Conservation (phyloP, 2,888 invertebrate genomes). For the Leptinotarsa rubiginosa region DNA sequence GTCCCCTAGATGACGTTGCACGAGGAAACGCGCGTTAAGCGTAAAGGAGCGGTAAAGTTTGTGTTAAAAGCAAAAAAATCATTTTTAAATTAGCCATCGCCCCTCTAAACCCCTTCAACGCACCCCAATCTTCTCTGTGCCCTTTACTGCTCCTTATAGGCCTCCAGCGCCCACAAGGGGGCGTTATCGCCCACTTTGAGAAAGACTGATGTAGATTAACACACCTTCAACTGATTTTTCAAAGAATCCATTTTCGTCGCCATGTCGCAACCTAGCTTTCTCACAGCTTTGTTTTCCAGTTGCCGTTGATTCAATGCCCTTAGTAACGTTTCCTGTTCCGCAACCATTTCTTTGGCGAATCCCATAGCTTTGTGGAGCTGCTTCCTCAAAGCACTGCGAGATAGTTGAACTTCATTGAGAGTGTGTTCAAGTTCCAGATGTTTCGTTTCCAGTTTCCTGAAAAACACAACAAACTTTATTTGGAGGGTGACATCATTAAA, state of each 20-base stretch:
- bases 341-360: constrained; percentile 69
- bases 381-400: constrained; percentile 68
- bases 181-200: too few species aligned
- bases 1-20: too few species aligned
- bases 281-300: constrained; percentile 63
- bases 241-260: constrained; percentile 67
- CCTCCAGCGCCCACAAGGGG: too few species aligned
- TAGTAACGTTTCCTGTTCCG: constrained; percentile 69
- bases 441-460: constrained; percentile 66
- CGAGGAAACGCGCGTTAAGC: too few species aligned
- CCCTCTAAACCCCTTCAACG: too few species aligned
- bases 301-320: constrained; percentile 63
- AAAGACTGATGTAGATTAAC: background rate
- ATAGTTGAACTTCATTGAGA: constrained; percentile 67
- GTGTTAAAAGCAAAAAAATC: too few species aligned
- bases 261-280: constrained; percentile 67
- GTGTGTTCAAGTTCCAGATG: constrained; percentile 66
- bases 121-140: too few species aligned
- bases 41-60: too few species aligned
- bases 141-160: too few species aligned
- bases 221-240: constrained; percentile 68
- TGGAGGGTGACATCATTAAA: too few species aligned
- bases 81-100: too few species aligned
- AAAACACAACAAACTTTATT: constrained; percentile 20
- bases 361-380: constrained; percentile 69